These are phyloP conservation scores for Remorina albescens DNA, from an alignment of 2,797 vertebrate species.

Conservation along the genomic window DNA sequence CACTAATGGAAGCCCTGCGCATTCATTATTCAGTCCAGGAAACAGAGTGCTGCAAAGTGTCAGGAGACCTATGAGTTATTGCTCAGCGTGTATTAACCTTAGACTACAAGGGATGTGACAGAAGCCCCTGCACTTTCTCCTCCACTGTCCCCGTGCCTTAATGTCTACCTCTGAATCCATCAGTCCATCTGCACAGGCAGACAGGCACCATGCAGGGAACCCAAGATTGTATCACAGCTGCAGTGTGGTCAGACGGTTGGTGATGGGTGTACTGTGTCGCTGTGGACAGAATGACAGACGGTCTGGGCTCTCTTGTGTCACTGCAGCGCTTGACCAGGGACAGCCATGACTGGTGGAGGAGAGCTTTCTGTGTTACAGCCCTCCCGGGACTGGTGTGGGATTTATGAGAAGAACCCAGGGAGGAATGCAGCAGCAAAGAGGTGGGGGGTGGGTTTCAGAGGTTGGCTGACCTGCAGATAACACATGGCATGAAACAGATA, in stretches of 20 bases:
- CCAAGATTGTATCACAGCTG: conserved; percentile 76
- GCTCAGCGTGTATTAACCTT: conserved; percentile 72
- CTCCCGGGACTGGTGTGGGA: conserved; percentile 61
- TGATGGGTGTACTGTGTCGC: conserved; percentile 66
- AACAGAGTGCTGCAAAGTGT: conserved; percentile 78
- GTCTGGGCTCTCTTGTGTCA: conserved; percentile 66
- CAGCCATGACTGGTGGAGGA: conserved; percentile 55
- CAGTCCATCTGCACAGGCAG: conserved; percentile 59
- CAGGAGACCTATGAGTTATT: conserved; percentile 81
- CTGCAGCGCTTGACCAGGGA: conserved; percentile 58
- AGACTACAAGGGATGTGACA: conserved; percentile 61
- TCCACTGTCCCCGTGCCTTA: conserved; percentile 50
- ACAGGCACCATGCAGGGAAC: conserved; percentile 65
- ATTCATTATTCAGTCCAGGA: conserved; percentile 86
- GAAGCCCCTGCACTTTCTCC: conserved; percentile 65
- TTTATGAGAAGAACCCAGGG: conserved; percentile 67
- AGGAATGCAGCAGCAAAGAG: conserved; percentile 69
- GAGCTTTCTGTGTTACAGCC: conserved; percentile 57
- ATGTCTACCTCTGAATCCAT: conserved; percentile 40
- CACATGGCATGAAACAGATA: conserved; percentile 83
- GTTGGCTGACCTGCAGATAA: conserved; percentile 77
- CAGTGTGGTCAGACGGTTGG: conserved; percentile 60
- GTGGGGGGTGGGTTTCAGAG: conserved; percentile 25
- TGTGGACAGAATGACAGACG: conserved; percentile 74
- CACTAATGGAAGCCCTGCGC: conserved; percentile 82